Percentiles rank a stretch among this genome's conserved stretches.
These are phyloP conservation scores for Eugnorisma glareosa DNA, from an alignment of 2,888 invertebrate species.

Conservation along the genomic window DNA sequence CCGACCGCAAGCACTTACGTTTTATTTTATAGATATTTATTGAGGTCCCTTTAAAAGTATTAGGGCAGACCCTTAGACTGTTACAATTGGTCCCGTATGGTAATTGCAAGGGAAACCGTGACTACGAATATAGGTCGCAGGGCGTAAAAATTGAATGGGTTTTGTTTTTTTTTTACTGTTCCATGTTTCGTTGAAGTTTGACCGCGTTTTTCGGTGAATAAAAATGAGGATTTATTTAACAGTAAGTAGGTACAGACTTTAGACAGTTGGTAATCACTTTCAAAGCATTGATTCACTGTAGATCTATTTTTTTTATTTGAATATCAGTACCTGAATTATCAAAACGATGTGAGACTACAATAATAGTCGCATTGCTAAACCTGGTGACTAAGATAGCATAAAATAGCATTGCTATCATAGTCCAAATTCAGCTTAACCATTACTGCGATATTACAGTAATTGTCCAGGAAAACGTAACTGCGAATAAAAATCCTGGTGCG, in stretches of 20 bases:
- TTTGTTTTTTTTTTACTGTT: conserved; percentile 22
- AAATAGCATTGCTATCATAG: background rate
- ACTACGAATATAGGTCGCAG: conserved; percentile 48
- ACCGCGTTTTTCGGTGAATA: background rate
- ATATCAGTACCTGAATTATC: background rate
- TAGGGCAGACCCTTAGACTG: conserved; percentile 47
- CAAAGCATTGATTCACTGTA: too few relatives aligned
- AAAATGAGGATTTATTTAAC: too few relatives aligned
- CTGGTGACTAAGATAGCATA: background rate
- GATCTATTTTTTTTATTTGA: too few relatives aligned
- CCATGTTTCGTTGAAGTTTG: background rate
- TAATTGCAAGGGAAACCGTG: conserved; percentile 60
- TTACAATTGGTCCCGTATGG: conserved; percentile 65
- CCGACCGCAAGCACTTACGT: conserved; percentile 59
- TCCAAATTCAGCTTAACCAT: background rate
- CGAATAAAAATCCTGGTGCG: conserved; percentile 2
- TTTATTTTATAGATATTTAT: conserved; percentile 69
- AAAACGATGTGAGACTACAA: background rate
- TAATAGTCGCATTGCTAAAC: background rate
- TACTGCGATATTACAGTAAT: conserved; percentile 13
- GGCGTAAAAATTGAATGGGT: conserved; percentile 36
- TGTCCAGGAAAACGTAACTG: conserved; percentile 14
- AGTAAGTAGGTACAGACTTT: too few relatives aligned
- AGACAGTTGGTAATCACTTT: too few relatives aligned
- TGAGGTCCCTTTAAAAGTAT: conserved; percentile 64